A percentile compares a stretch with the other conserved stretches of the same genome.
phyloP scores from a whole-genome alignment of 2,113 vertebrate genomes.

The Pseudopipra pipra region DNA sequence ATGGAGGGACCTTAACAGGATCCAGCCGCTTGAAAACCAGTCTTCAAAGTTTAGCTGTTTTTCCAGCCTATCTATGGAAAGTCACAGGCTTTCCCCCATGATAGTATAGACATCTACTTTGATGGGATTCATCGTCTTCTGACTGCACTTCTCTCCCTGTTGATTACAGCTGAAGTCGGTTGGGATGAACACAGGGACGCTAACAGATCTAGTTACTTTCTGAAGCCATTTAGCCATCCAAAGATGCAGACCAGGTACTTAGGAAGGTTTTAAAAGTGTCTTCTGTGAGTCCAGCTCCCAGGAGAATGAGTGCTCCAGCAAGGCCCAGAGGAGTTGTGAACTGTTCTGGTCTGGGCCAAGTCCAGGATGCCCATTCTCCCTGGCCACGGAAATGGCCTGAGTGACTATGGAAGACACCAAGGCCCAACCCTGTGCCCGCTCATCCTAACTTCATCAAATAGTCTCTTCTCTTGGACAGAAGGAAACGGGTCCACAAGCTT shows the following conservation, averaged over 20 bases:
- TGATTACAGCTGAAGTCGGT: background rate
- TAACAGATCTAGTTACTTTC: background rate
- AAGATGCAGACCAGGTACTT: background rate
- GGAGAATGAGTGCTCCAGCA: background rate
- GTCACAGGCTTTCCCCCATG: background rate
- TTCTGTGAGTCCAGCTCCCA: background rate
- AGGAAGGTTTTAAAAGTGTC: background rate
- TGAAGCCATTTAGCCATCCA: background rate
- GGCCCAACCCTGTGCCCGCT: fast-evolving
- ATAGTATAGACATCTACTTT: background rate
- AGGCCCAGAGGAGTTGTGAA: background rate
- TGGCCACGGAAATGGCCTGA: background rate
- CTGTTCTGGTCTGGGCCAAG: background rate
- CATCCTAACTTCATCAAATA: background rate
- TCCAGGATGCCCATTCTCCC: background rate
- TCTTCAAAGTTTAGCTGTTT: background rate
- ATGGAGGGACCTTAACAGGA: background rate
- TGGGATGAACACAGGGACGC: background rate
- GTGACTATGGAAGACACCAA: background rate
- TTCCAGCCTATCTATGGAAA: background rate
- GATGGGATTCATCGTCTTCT: background rate
- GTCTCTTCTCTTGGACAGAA: background rate
- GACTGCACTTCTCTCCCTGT: background rate
- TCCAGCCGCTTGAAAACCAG: background rate
- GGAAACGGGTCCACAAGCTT: background rate